Conservation (phyloP, 30 jellyfish, hydroid and myxozoan species). For the Pseudorhiza aurosa region DNA sequence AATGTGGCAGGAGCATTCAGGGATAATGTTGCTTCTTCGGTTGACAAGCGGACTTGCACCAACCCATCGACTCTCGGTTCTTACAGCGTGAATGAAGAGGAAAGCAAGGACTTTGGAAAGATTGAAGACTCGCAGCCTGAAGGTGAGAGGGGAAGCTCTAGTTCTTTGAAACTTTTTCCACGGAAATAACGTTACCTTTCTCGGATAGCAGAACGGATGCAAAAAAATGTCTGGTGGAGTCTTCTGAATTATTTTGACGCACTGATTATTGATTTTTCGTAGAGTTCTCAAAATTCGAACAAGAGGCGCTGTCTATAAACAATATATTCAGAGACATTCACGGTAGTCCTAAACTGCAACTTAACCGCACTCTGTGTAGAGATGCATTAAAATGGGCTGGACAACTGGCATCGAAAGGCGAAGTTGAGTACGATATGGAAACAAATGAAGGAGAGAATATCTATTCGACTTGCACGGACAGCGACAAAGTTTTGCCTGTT, state of each 20-base stretch:
- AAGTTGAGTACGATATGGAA: slow-evolving; percentile 31
- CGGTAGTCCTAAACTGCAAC: slow-evolving; percentile 73
- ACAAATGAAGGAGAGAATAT: slow-evolving; percentile 50
- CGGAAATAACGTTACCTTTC: too few relatives aligned
- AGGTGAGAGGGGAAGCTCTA: too few relatives aligned
- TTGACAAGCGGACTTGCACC: slow-evolving; percentile 18
- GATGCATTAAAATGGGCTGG: slow-evolving; percentile 89
- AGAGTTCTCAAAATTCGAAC: slow-evolving; percentile 51
- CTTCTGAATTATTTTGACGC: too few relatives aligned
- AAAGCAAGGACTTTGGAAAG: not conserved
- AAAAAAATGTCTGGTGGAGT: too few relatives aligned
- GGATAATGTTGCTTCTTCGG: slow-evolving; percentile 53
- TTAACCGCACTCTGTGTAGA: slow-evolving; percentile 66
- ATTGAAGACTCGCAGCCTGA: not conserved
- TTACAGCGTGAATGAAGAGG: not conserved
- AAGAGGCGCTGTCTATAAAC: slow-evolving; percentile 74
- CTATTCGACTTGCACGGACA: slow-evolving; percentile 36
- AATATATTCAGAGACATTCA: slow-evolving; percentile 86
- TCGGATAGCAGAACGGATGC: too few relatives aligned
- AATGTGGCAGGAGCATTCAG: slow-evolving; percentile 72
- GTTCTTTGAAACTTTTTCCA: too few relatives aligned
- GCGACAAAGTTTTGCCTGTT: slow-evolving; percentile 25
- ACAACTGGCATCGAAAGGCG: slow-evolving; percentile 60
- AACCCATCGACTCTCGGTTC: not conserved
- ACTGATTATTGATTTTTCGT: too few relatives aligned